phyloP scores from a whole-genome alignment of 2,797 vertebrate species.

The Clamator glandarius region DNA sequence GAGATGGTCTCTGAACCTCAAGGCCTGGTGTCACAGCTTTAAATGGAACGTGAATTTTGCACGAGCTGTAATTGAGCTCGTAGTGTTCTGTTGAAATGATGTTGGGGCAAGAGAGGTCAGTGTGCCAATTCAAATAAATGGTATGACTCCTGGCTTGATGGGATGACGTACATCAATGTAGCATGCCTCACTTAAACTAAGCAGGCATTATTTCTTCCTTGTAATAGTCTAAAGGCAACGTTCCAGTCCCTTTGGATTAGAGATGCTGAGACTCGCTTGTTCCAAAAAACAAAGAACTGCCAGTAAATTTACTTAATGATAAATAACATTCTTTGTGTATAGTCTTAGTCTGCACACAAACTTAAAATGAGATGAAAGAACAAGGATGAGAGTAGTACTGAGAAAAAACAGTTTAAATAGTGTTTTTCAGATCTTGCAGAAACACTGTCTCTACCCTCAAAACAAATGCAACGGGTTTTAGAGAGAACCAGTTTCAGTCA shows the following conservation, averaged over 20 bases:
- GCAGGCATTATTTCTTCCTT: not conserved
- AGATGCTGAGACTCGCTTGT: not conserved
- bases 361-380: not conserved
- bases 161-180: not conserved
- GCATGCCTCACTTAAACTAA: not conserved
- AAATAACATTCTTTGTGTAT: not conserved
- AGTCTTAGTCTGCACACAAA: not conserved
- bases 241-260: not conserved
- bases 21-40: not conserved
- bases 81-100: not conserved
- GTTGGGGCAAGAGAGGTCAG: not conserved
- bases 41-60: not conserved
- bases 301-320: not conserved
- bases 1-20: not conserved
- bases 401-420: not conserved
- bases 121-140: not conserved
- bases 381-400: not conserved
- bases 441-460: not conserved
- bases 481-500: not conserved
- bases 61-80: not conserved
- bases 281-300: not conserved
- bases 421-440: not conserved
- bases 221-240: not conserved
- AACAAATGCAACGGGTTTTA: not conserved
- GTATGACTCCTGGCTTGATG: not conserved